Base-by-base conservation (phyloP, 2,888 invertebrate species). In the Catocala nupta region DNA sequence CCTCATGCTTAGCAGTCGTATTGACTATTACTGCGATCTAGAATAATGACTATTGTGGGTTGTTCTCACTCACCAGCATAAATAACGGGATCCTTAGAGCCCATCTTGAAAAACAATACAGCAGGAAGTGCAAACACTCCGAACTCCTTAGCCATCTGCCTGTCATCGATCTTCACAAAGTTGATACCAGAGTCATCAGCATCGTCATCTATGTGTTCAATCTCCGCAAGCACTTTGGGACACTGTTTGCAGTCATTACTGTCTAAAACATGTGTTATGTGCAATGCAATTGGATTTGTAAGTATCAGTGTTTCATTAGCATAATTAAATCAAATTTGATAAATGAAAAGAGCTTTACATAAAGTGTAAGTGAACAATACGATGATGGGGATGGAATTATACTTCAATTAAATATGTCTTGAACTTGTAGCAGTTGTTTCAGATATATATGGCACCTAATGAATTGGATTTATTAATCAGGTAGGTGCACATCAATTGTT, bases 191-290 rank as follows among this genome's bases (percentile, higher is more conserved):
- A 97, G 13, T 96, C 95, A 84, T 98, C 98, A 0, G 98, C 98
- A 75, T 98, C 98, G 83, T 98, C 98, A 81, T 98, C 98, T 77
- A 98, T 98, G 87, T 98, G 98, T 84, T 98, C 98, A 73, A 98
- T 97, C 89, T 98, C 98, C 44, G 96, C 95, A 76, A 98, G 94
- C 34, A 98, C 98, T 85, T 97, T 96, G 75, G 97, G 97, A 87
- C 98, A 98, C 90, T 98, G 98, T 91, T 98, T 98, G 95, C 98
- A 98, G 93, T 98, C 98, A 95, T 97, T 97, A 95, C 98, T 98
- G 95, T 98, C 98, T 98, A 95, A 92, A 96, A 96, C 91, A 95
- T 91, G 90, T 88, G 82, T 87, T 85, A 89, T 90, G 90, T 93
- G 90, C 87, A 91, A 91, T 89, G 89, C 83, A 87, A 85, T 86